Evolutionary conservation across 2,888 invertebrate species (phyloP).

Genomic region (Caenorhabditis parvicauda): DNA sequence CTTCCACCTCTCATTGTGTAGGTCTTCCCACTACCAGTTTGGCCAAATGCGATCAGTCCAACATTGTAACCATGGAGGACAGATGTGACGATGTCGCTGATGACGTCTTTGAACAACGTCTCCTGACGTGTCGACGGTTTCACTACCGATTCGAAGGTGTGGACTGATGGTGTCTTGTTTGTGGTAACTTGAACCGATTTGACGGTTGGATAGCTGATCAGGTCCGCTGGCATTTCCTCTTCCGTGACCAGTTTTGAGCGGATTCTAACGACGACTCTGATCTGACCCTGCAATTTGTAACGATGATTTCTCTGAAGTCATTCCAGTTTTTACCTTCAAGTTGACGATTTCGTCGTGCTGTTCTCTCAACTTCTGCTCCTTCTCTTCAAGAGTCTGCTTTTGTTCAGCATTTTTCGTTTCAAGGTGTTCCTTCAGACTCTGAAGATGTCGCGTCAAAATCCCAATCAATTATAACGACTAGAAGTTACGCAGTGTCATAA

Average conservation of each 20-base stretch:
- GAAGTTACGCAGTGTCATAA: too few species aligned
- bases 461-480: too few species aligned
- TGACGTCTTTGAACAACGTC: slow-evolving; percentile 36
- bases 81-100: slow-evolving; percentile 16
- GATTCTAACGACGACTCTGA: slow-evolving; percentile 38
- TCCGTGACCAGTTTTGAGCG: slow-evolving; percentile 27
- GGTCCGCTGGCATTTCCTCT: not conserved
- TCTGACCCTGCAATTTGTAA: slow-evolving; percentile 36
- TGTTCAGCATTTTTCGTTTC: not conserved
- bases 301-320: too few species aligned
- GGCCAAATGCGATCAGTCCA: slow-evolving; percentile 43
- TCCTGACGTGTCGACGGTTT: slow-evolving; percentile 24
- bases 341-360: slow-evolving; percentile 43
- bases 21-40: slow-evolving; percentile 50
- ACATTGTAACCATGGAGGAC: slow-evolving; percentile 49
- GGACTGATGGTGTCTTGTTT: slow-evolving; percentile 6
- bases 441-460: not conserved
- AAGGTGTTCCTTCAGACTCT: not conserved
- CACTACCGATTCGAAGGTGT: slow-evolving; percentile 36
- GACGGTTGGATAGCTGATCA: slow-evolving; percentile 27
- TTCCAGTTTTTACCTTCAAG: slow-evolving; percentile 10
- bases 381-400: slow-evolving; percentile 29
- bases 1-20: slow-evolving; percentile 46
- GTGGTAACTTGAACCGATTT: slow-evolving; percentile 4
- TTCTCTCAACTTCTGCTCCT: slow-evolving; percentile 9